Evolutionary conservation across 2,113 vertebrate genomes (phyloP).

Genomic region (Taxidea taxus): DNA sequence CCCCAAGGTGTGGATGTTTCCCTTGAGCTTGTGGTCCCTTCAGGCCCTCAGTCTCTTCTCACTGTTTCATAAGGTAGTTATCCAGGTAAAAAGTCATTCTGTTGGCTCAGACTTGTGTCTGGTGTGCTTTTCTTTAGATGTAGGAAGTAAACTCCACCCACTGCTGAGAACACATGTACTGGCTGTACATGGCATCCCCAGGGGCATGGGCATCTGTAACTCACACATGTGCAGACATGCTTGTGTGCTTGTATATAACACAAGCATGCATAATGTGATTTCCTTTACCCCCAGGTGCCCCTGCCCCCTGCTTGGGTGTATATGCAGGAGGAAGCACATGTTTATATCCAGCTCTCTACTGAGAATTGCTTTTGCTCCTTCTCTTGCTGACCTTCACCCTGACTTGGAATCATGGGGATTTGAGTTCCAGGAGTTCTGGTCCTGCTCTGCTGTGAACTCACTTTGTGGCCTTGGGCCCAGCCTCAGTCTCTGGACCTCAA

Average conservation of each 20-base stretch:
- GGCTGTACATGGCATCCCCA: background rate
- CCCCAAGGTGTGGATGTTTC: background rate
- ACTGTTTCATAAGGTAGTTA: background rate
- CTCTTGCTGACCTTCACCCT: background rate
- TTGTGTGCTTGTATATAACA: background rate
- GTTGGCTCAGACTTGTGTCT: background rate
- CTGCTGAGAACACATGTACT: background rate
- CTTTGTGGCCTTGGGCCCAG: background rate
- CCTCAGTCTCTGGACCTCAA: background rate
- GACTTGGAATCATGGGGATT: background rate
- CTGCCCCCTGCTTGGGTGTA: background rate
- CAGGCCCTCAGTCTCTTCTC: background rate
- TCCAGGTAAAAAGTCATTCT: conserved; percentile 26
- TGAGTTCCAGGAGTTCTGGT: background rate
- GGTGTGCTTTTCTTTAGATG: background rate
- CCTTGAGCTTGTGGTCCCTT: background rate
- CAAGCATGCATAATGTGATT: no score
- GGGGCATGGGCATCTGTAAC: background rate
- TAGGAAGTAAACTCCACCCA: background rate
- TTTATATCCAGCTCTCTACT: background rate
- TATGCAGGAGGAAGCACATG: background rate
- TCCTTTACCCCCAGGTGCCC: background rate
- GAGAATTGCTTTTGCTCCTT: background rate
- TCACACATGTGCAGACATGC: background rate
- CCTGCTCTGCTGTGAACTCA: background rate